Conservation (phyloP, 2,888 invertebrate genomes). For the Parnassius glacialis region DNA sequence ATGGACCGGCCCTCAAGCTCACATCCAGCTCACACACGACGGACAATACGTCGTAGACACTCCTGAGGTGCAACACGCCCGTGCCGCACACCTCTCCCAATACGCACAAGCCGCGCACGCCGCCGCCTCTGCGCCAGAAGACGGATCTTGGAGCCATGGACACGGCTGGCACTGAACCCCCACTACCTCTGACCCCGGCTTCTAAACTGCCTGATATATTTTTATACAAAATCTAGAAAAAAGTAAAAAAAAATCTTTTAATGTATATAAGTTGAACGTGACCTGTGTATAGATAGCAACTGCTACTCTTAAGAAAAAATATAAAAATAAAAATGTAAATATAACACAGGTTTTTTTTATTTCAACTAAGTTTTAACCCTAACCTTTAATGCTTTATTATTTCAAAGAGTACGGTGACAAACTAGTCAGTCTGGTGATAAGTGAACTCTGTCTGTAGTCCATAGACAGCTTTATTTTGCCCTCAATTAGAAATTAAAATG, state of each 20-base stretch:
- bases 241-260: slow-evolving; percentile 62
- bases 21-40: slow-evolving; percentile 76
- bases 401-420: too few species aligned
- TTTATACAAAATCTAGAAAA: slow-evolving; percentile 68
- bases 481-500: too few species aligned
- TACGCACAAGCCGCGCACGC: slow-evolving; percentile 71
- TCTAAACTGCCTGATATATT: slow-evolving; percentile 60
- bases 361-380: too few species aligned
- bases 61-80: slow-evolving; percentile 74
- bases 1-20: slow-evolving; percentile 72
- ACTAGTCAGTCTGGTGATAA: too few species aligned
- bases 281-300: slow-evolving; percentile 67
- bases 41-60: slow-evolving; percentile 77
- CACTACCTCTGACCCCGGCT: slow-evolving; percentile 57
- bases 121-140: slow-evolving; percentile 70
- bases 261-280: slow-evolving; percentile 72
- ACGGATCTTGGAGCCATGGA: slow-evolving; percentile 58
- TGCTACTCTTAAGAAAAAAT: slow-evolving; percentile 70
- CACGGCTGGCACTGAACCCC: slow-evolving; percentile 61
- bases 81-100: slow-evolving; percentile 67
- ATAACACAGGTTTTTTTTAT: slow-evolving; percentile 39
- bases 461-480: too few species aligned
- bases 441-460: too few species aligned
- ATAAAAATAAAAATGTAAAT: slow-evolving; percentile 68
- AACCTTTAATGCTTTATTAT: too few species aligned